Conservation (phyloP, 1,140 invertebrate species). For the Acromyrmex echinatior region DNA sequence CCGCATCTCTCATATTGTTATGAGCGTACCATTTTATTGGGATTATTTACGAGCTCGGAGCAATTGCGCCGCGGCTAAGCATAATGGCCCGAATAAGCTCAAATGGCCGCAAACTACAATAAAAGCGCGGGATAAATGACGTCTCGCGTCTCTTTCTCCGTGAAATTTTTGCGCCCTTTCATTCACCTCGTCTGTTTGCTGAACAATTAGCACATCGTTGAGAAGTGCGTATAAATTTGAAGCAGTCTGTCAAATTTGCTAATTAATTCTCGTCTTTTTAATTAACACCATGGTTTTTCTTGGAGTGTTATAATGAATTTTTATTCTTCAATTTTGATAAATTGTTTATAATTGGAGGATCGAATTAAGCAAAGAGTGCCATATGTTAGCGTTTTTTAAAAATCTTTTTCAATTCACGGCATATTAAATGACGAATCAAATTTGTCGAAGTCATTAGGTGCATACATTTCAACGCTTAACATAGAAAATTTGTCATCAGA, state of each 20-base stretch:
- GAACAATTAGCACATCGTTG: not conserved
- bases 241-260: not conserved
- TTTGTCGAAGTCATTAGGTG: no score
- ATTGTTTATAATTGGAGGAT: not conserved
- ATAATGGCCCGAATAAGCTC: conserved; percentile 23
- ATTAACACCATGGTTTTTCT: not conserved
- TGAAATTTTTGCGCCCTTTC: conserved; percentile 7
- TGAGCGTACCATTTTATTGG: conserved; percentile 30
- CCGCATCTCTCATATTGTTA: conserved; percentile 49
- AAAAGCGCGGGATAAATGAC: conserved; percentile 18
- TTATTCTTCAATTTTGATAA: not conserved
- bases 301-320: conserved; percentile 10
- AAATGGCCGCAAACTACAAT: conserved; percentile 17
- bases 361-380: not conserved
- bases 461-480: no score
- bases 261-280: not conserved
- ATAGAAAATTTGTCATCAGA: no score
- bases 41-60: conserved; percentile 54
- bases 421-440: no score
- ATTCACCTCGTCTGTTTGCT: not conserved
- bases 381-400: not conserved
- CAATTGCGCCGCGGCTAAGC: conserved; percentile 25
- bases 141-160: conserved; percentile 12
- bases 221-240: conserved; percentile 1
- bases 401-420: no score